Conservation (phyloP, 1,140 invertebrate genomes). For the Zaprionus kolodkinae region DNA sequence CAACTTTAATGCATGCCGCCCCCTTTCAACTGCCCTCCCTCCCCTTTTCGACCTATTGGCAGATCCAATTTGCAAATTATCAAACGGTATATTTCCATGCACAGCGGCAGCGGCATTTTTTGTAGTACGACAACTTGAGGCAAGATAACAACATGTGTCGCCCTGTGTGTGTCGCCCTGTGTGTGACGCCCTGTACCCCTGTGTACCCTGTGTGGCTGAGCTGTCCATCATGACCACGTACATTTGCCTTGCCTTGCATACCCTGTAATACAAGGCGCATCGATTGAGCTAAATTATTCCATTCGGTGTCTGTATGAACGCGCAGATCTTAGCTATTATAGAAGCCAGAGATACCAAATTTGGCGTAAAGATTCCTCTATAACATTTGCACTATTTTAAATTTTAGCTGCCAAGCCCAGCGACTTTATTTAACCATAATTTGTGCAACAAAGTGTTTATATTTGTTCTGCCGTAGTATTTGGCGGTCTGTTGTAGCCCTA, state of each 20-base stretch:
- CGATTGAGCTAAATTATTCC: too few relatives aligned
- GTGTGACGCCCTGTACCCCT: too few relatives aligned
- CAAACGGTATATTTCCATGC: constrained; percentile 33
- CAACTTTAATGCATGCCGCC: background rate
- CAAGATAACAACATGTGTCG: background rate
- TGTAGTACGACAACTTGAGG: background rate
- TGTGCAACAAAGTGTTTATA: too few relatives aligned
- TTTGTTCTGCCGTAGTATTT: too few relatives aligned
- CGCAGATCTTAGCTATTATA: too few relatives aligned
- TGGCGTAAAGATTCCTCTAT: too few relatives aligned
- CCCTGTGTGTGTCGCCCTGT: background rate
- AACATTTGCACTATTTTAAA: too few relatives aligned
- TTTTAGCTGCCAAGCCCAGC: too few relatives aligned
- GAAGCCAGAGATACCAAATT: too few relatives aligned
- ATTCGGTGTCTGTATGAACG: too few relatives aligned
- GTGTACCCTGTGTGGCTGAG: background rate
- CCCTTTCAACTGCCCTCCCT: background rate
- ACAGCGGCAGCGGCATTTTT: background rate
- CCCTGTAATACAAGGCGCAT: background rate
- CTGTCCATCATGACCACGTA: background rate
- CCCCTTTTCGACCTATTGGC: constrained; percentile 15
- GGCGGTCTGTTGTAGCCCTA: too few relatives aligned
- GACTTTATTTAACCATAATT: too few relatives aligned
- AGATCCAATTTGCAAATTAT: constrained; percentile 50
- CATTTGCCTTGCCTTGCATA: background rate